Evolutionary conservation across 2,113 vertebrate genomes (phyloP).

Genomic region (Thunnus thynnus): DNA sequence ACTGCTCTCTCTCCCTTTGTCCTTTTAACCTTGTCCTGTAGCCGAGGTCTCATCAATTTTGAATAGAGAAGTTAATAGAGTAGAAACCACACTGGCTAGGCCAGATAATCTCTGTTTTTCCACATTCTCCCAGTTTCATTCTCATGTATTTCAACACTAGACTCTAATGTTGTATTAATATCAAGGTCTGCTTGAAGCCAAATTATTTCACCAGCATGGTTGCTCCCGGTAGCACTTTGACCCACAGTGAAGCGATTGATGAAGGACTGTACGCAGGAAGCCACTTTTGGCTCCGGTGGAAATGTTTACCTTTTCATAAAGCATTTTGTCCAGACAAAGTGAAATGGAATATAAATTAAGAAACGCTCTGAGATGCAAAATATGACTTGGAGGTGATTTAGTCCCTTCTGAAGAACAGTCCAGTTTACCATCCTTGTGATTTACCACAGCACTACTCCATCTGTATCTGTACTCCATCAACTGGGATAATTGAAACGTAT

Average conservation of each 20-base stretch:
- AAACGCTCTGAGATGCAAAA: conserved; percentile 46
- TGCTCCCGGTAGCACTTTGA: conserved; percentile 46
- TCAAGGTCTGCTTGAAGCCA: conserved; percentile 49
- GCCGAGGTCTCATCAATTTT: conserved; percentile 10
- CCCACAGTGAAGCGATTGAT: conserved; percentile 44
- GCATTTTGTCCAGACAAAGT: conserved; percentile 63
- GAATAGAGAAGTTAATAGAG: conserved; percentile 3
- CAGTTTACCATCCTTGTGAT: conserved; percentile 49
- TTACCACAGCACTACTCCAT: conserved; percentile 40
- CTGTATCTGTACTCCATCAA: conserved; percentile 48
- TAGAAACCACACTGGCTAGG: neutral
- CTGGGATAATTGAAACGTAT: conserved; percentile 56
- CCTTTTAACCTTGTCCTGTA: conserved; percentile 18
- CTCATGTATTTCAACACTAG: conserved; percentile 7
- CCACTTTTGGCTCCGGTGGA: conserved; percentile 49
- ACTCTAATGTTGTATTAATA: conserved; percentile 30
- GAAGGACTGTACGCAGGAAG: conserved; percentile 38
- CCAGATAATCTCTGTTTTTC: conserved; percentile 12
- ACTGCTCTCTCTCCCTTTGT: neutral
- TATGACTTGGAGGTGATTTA: conserved; percentile 61
- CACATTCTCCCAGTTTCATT: conserved; percentile 16
- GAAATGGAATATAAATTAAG: conserved; percentile 69
- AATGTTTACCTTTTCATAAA: conserved; percentile 69
- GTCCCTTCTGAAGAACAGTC: conserved; percentile 38
- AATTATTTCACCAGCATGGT: conserved; percentile 54